A percentile compares a stretch with the other conserved stretches of the same genome.
These are phyloP conservation scores for Geotrypetes seraphini DNA, from an alignment of 2,797 vertebrate species.

Conservation along the genomic window DNA sequence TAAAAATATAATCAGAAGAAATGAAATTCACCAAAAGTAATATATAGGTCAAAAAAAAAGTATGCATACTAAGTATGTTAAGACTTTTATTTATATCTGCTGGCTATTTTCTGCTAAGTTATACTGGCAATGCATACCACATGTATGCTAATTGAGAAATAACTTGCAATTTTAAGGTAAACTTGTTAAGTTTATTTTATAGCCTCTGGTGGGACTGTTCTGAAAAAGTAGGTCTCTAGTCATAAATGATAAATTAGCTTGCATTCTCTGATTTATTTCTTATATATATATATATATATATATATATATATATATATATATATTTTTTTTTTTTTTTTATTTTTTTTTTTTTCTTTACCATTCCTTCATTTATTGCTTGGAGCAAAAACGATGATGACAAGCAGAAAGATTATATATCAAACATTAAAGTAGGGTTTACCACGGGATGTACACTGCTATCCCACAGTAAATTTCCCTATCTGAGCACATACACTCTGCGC, in stretches of 20 bases:
- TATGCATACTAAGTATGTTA: neutral
- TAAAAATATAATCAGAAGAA: too few species aligned
- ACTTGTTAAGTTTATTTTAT: slow-evolving; percentile 8
- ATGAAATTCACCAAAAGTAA: neutral
- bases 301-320: too few species aligned
- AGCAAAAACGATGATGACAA: too few species aligned
- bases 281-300: too few species aligned
- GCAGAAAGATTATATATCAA: too few species aligned
- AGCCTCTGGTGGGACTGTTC: slow-evolving; percentile 1
- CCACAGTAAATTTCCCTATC: too few species aligned
- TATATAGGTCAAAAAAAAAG: neutral
- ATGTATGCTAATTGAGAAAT: slow-evolving; percentile 44
- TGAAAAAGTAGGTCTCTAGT: slow-evolving; percentile 7
- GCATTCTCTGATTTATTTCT: slow-evolving; percentile 25
- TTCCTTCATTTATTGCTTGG: slow-evolving; percentile 20
- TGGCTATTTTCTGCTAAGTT: slow-evolving; percentile 24
- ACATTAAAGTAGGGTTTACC: too few species aligned
- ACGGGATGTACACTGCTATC: too few species aligned
- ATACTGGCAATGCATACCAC: slow-evolving; percentile 19
- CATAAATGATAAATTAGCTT: slow-evolving; percentile 27
- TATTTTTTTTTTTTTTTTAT: too few species aligned
- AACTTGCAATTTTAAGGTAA: slow-evolving; percentile 18
- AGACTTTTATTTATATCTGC: slow-evolving; percentile 16
- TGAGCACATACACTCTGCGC: too few species aligned
- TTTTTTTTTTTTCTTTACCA: slow-evolving; percentile 3